phyloP scores from a whole-genome alignment of 2,113 vertebrate species.

The Casuarius casuarius region DNA sequence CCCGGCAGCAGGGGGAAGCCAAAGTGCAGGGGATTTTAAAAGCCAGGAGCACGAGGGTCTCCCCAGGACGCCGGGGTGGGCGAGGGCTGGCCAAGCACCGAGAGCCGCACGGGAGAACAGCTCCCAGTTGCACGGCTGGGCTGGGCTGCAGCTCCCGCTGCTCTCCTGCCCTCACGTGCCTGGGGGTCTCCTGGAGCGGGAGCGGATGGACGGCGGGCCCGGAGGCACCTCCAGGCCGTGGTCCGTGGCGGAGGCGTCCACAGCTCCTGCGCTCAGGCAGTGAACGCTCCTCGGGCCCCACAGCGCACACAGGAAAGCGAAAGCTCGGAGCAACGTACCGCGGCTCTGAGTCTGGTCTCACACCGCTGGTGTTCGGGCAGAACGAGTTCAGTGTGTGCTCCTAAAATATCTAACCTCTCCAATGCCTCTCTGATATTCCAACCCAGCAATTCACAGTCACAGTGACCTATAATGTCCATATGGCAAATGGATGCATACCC shows the following conservation, averaged over 20 bases:
- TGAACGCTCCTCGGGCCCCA: accelerated
- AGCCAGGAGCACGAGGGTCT: not conserved
- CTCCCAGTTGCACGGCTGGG: not conserved
- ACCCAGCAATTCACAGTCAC: not conserved
- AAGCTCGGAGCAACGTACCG: not conserved
- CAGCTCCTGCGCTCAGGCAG: not conserved
- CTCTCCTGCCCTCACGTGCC: not conserved
- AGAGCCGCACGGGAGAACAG: not conserved
- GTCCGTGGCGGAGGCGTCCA: not conserved
- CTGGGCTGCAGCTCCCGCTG: not conserved
- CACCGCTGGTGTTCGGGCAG: not conserved
- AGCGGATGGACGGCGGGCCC: not conserved
- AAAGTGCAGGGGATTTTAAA: not conserved
- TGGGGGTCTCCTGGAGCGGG: not conserved
- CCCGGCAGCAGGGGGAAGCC: not conserved
- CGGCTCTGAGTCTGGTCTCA: not conserved
- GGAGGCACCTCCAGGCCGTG: not conserved
- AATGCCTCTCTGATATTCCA: not conserved
- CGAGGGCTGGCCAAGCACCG: not conserved
- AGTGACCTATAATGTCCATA: not conserved
- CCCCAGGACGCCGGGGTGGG: not conserved
- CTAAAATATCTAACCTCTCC: not conserved
- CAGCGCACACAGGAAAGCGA: not conserved
- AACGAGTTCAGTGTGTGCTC: too few relatives aligned
- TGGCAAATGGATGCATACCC: not conserved